Conservation (phyloP, 1,140 invertebrate species). For the Trachelipus rathkii region DNA sequence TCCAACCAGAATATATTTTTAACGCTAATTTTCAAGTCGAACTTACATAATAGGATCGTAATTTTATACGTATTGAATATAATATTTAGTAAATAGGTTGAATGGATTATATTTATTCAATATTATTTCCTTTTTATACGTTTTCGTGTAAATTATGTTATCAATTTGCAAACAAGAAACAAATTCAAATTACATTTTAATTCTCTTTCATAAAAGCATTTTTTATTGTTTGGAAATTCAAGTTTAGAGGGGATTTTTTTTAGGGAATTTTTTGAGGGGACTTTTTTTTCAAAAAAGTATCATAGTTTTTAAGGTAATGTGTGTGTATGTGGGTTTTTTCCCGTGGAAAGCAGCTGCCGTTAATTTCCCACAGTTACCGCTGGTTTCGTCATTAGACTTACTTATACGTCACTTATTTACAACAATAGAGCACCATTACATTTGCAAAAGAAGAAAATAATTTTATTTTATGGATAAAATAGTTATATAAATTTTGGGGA, state of each 20-base stretch:
- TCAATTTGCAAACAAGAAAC: neutral
- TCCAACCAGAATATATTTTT: neutral
- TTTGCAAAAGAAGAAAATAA: neutral
- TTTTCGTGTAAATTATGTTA: conserved; percentile 4
- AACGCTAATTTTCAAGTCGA: neutral
- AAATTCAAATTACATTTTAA: neutral
- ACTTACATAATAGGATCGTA: neutral
- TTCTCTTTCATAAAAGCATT: too few species aligned
- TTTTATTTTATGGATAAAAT: neutral
- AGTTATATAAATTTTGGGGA: neutral
- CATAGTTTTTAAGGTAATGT: neutral
- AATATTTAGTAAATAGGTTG: neutral
- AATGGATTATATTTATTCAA: conserved; percentile 1
- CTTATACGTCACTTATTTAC: neutral
- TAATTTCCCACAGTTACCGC: conserved; percentile 4
- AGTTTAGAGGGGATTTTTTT: neutral
- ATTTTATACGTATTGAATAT: conserved; percentile 3
- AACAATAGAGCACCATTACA: conserved; percentile 10
- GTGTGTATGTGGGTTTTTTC: neutral
- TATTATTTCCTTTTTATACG: conserved; percentile 3
- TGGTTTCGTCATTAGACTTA: neutral
- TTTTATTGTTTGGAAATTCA: too few species aligned
- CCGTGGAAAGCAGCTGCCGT: neutral
- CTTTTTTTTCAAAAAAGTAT: neutral
- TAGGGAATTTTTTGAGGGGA: neutral